Conservation (phyloP, 1,140 invertebrate genomes). For the Drosophila melanica region DNA sequence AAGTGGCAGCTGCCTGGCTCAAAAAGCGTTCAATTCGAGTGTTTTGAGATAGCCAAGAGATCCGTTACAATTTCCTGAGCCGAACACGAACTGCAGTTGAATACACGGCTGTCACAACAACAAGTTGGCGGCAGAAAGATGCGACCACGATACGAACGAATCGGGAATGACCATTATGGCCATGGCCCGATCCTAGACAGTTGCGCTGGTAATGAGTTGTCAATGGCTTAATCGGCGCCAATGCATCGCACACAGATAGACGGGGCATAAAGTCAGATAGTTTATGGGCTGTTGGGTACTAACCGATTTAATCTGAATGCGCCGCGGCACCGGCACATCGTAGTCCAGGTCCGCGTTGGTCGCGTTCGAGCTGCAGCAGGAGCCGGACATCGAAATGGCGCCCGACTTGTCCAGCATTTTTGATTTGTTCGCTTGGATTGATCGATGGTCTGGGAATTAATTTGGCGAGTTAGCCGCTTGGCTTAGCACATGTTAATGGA, state of each 20-base stretch:
- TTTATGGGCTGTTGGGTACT: conserved; percentile 63
- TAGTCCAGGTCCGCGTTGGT: conserved; percentile 76
- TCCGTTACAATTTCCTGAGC: conserved; percentile 64
- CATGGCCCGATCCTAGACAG: conserved; percentile 15
- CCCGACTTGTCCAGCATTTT: conserved; percentile 73
- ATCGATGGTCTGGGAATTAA: conserved; percentile 4
- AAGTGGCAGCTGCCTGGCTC: conserved; percentile 42
- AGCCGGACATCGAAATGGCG: conserved; percentile 58
- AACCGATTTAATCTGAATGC: conserved; percentile 78
- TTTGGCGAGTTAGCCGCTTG: neutral
- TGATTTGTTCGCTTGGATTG: neutral
- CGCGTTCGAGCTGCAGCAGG: conserved; percentile 72
- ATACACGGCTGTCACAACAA: conserved; percentile 61
- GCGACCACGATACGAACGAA: conserved; percentile 6
- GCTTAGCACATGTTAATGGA: conserved; percentile 46
- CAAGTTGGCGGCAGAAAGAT: conserved; percentile 17
- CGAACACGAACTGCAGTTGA: conserved; percentile 43
- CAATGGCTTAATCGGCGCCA: conserved; percentile 57
- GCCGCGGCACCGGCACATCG: conserved; percentile 74
- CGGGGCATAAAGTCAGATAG: conserved; percentile 43
- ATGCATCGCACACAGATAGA: conserved; percentile 34
- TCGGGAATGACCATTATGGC: neutral
- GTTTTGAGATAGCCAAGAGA: conserved; percentile 38
- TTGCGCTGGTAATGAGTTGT: conserved; percentile 43
- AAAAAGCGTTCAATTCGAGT: conserved; percentile 40